Evolutionary conservation across 2,113 vertebrate genomes (phyloP).

Genomic region (Antigone vipio): DNA sequence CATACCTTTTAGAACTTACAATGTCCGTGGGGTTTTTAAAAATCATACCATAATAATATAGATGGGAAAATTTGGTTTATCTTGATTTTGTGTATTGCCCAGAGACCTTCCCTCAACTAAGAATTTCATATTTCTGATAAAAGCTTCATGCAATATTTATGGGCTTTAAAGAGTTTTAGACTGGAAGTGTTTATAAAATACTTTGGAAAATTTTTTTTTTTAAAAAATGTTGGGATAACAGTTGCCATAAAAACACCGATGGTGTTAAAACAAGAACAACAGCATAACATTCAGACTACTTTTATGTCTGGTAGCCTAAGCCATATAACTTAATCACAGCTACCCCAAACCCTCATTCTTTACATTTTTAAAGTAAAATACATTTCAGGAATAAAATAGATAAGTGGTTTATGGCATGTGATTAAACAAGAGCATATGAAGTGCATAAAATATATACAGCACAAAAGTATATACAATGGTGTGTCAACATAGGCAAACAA

Average conservation of each 20-base stretch:
- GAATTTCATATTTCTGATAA: slow-evolving; percentile 11
- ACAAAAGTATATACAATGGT: neutral
- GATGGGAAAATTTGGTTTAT: neutral
- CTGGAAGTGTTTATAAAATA: neutral
- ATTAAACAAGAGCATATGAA: slow-evolving; percentile 59
- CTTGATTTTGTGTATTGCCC: slow-evolving; percentile 1
- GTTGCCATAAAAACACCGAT: neutral
- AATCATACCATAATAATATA: neutral
- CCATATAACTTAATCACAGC: slow-evolving; percentile 52
- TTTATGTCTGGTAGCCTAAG: neutral
- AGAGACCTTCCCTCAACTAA: neutral
- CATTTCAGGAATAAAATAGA: slow-evolving; percentile 53
- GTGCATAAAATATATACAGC: slow-evolving; percentile 3
- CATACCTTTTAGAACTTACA: neutral
- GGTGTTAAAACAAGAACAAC: slow-evolving; percentile 23
- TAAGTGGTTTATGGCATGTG: neutral
- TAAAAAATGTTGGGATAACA: neutral
- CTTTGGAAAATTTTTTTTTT: slow-evolving; percentile 12
- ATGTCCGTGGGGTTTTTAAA: neutral
- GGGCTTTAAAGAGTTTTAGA: neutral
- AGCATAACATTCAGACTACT: neutral
- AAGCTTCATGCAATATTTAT: neutral
- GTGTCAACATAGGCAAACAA: neutral
- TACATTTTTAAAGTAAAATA: neutral
- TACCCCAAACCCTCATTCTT: neutral